Evolutionary conservation across 2,113 vertebrate species (phyloP).

Genomic region (Pseudopodoces humilis): DNA sequence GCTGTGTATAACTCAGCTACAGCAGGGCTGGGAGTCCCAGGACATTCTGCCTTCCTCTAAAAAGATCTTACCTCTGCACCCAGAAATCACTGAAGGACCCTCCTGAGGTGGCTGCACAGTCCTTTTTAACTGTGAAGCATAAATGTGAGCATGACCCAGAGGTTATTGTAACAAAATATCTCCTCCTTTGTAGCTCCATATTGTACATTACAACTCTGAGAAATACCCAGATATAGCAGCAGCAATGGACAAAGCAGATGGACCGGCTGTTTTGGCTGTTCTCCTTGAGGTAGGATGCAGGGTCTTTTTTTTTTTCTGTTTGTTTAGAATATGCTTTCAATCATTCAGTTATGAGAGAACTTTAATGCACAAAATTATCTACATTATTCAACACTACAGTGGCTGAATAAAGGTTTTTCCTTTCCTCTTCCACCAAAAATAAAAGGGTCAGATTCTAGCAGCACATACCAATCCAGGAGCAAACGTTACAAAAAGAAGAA

Average conservation of each 20-base stretch:
- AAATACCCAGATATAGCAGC: slow-evolving; percentile 80
- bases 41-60: background rate
- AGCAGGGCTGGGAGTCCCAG: background rate
- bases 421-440: background rate
- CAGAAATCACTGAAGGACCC: background rate
- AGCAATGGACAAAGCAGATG: slow-evolving; percentile 86
- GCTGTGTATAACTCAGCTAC: background rate
- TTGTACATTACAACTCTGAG: slow-evolving; percentile 94
- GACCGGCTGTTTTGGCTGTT: slow-evolving; percentile 89
- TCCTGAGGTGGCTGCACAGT: background rate
- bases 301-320: background rate
- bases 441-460: background rate
- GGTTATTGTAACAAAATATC: background rate
- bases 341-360: background rate
- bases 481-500: background rate
- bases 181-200: slow-evolving; percentile 81
- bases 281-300: slow-evolving; percentile 87
- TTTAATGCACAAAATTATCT: background rate
- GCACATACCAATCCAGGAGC: background rate
- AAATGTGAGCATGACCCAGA: background rate
- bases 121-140: background rate
- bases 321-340: background rate
- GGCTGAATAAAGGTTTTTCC: background rate
- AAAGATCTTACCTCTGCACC: background rate
- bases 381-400: background rate